A percentile compares a stretch with the other conserved stretches of the same genome.
These are phyloP conservation scores for Aurelia sp. DNA, from an alignment of 30 jellyfish, hydroid and myxozoan genomes.

Conservation along the genomic window DNA sequence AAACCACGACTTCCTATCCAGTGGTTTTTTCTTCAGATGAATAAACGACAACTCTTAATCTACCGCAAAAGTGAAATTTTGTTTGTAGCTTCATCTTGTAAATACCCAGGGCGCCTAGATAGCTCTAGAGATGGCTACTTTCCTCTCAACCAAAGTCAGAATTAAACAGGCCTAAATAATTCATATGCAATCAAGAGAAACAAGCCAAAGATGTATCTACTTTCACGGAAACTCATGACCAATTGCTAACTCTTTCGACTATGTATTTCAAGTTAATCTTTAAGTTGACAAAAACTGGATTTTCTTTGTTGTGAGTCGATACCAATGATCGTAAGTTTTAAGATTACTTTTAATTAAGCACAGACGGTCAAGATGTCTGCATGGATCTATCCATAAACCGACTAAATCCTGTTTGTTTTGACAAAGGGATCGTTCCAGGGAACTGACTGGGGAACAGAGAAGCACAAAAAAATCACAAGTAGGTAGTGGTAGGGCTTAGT, in stretches of 20 bases:
- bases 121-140: conserved; percentile 40
- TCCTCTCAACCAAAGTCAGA: conserved; percentile 33
- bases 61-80: conserved; percentile 60
- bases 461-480: too few species aligned
- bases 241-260: conserved; percentile 44
- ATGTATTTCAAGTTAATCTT: conserved; percentile 58
- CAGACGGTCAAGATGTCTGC: neutral
- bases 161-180: conserved; percentile 28
- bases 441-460: too few species aligned
- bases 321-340: conserved; percentile 1
- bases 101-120: conserved; percentile 72
- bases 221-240: conserved; percentile 55
- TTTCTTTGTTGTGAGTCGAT: conserved; percentile 21
- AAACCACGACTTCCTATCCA: conserved; percentile 42
- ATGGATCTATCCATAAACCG: too few species aligned
- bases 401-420: conserved; percentile 8
- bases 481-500: too few species aligned
- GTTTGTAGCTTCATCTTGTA: conserved; percentile 52
- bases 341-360: neutral
- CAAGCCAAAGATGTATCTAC: conserved; percentile 8
- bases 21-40: conserved; percentile 61
- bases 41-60: conserved; percentile 47
- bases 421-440: too few species aligned
- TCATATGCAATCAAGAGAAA: conserved; percentile 46
- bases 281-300: conserved; percentile 28